These are phyloP conservation scores for Apis mellifera DNA, from an alignment of 1,140 invertebrate genomes.

Conservation along the genomic window Amel_HAv3.1 CM009942.2:4682501-4683000, in stretches of 20 bases:
- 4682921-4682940: no score
- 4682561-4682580: conserved; percentile 2
- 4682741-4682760: not conserved
- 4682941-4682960: no score
- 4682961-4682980: no score
- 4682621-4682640: conserved; percentile 45
- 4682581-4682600: conserved; percentile 49
- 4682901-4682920: no score
- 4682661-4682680: not conserved
- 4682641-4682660: conserved; percentile 17
- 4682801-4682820: not conserved
- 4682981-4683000: no score
- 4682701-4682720: not conserved
- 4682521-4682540: conserved; percentile 45
- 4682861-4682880: not conserved
- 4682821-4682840: not conserved
- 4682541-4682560: conserved; percentile 37
- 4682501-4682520: conserved; percentile 54
- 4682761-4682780: not conserved
- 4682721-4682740: not conserved
- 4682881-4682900: not conserved
- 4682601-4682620: conserved; percentile 48
- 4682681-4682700: not conserved
- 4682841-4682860: not conserved
- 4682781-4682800: not conserved